These are phyloP conservation scores for Prinia subflava DNA, from an alignment of 2,113 vertebrate genomes.

Conservation along the genomic window DNA sequence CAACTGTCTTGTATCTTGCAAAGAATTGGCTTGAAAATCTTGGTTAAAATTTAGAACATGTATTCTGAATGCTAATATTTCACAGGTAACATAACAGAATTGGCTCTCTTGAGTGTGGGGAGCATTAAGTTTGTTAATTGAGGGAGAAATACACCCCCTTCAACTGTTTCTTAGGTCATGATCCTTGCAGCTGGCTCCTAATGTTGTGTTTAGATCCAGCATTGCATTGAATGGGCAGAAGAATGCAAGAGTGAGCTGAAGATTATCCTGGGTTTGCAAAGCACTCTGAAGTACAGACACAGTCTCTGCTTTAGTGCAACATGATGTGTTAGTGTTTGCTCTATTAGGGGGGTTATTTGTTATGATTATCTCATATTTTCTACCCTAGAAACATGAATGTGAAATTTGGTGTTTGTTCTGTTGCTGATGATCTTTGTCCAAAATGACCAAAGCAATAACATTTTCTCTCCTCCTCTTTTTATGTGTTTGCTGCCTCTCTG, in stretches of 20 bases:
- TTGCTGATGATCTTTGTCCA: slow-evolving; percentile 51
- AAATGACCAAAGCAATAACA: slow-evolving; percentile 70
- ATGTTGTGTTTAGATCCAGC: background rate
- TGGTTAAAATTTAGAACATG: background rate
- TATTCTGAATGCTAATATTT: background rate
- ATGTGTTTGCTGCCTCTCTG: slow-evolving; percentile 79
- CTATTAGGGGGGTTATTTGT: background rate
- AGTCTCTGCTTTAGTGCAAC: background rate
- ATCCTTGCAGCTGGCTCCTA: slow-evolving; percentile 49
- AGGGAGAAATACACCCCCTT: background rate
- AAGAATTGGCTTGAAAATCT: slow-evolving; percentile 50
- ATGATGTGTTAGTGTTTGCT: background rate
- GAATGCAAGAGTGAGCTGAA: background rate
- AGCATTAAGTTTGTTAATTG: background rate
- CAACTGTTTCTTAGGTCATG: slow-evolving; percentile 35
- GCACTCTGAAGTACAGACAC: background rate
- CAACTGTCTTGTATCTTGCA: slow-evolving; percentile 1
- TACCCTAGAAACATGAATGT: background rate
- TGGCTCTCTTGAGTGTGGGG: background rate
- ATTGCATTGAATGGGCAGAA: background rate
- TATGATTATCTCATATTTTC: slow-evolving; percentile 22
- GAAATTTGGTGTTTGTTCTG: slow-evolving; percentile 40
- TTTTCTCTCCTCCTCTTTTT: slow-evolving; percentile 67
- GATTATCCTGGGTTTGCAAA: background rate
- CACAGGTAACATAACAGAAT: background rate